These are phyloP conservation scores for Papilio aristodemus DNA, from an alignment of 1,140 invertebrate species.

Conservation along the genomic window DNA sequence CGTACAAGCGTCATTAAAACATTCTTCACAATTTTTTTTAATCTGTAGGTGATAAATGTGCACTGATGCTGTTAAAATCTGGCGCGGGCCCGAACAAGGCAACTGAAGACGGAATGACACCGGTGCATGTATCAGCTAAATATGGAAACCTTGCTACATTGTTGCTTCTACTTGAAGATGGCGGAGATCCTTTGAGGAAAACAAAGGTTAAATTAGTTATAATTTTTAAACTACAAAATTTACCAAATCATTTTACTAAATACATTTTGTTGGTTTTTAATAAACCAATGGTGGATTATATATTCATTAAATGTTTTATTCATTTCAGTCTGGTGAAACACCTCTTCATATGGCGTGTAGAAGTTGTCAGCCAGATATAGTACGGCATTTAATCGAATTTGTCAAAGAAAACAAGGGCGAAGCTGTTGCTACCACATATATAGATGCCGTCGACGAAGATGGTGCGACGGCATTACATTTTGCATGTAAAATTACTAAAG, in stretches of 20 bases:
- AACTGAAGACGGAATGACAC: conserved; percentile 96
- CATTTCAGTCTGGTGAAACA: conserved; percentile 93
- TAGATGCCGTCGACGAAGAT: conserved; percentile 92
- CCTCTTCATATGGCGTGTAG: conserved; percentile 94
- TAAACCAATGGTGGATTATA: background rate
- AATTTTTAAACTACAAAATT: background rate
- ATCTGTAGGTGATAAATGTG: conserved; percentile 89
- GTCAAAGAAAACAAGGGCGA: conserved; percentile 88
- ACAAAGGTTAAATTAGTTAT: conserved; percentile 88
- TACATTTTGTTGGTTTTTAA: too few species aligned
- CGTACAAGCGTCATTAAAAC: background rate
- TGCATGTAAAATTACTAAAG: conserved; percentile 89
- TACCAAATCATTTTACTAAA: too few species aligned
- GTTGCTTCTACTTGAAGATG: conserved; percentile 92
- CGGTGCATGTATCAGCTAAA: conserved; percentile 94
- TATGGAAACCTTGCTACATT: conserved; percentile 93
- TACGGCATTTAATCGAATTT: conserved; percentile 91
- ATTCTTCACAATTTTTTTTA: conserved; percentile 16
- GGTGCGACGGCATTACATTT: conserved; percentile 97
- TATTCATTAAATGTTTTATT: conserved; percentile 21
- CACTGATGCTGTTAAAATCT: conserved; percentile 97
- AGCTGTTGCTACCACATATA: conserved; percentile 86
- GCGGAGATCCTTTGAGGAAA: conserved; percentile 93
- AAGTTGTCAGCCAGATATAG: conserved; percentile 92
- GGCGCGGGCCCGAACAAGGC: conserved; percentile 96